These are phyloP conservation scores for Ascidia mentula DNA, from an alignment of 23 tunicate species.

Conservation along the genomic window DNA sequence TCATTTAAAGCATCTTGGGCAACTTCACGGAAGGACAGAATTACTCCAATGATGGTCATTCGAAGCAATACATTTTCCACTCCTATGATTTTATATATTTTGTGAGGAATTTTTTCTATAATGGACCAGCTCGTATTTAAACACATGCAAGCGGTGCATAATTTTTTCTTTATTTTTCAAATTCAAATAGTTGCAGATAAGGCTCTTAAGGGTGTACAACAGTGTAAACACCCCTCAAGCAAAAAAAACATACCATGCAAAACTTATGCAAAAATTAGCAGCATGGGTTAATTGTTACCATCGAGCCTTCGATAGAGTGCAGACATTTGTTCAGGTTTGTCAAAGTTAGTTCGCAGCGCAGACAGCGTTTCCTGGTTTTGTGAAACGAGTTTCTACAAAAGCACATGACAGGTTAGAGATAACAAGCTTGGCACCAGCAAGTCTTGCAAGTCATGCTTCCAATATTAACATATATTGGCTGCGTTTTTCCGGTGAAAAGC, in stretches of 20 bases:
- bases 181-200: too few relatives aligned
- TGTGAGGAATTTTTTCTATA: too few relatives aligned
- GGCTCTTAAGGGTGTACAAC: too few relatives aligned
- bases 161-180: too few relatives aligned
- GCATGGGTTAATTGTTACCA: conserved; percentile 39
- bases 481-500: too few relatives aligned
- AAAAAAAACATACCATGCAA: too few relatives aligned
- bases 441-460: too few relatives aligned
- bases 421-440: too few relatives aligned
- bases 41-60: conserved; percentile 92
- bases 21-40: conserved; percentile 71
- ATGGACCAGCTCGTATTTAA: too few relatives aligned
- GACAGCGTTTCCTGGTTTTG: conserved; percentile 74
- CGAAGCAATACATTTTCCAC: conserved; percentile 80
- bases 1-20: conserved; percentile 87
- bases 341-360: conserved; percentile 89
- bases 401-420: neutral
- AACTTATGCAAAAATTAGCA: neutral
- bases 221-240: too few relatives aligned
- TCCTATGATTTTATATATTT: conserved; percentile 32
- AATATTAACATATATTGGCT: too few relatives aligned
- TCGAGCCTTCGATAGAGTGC: conserved; percentile 73
- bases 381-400: conserved; percentile 64
- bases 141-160: too few relatives aligned
- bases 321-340: conserved; percentile 90